Percentiles rank a stretch among this genome's conserved stretches.
Conservation (phyloP, 2,797 vertebrate species). For the Glossophaga mutica region DNA sequence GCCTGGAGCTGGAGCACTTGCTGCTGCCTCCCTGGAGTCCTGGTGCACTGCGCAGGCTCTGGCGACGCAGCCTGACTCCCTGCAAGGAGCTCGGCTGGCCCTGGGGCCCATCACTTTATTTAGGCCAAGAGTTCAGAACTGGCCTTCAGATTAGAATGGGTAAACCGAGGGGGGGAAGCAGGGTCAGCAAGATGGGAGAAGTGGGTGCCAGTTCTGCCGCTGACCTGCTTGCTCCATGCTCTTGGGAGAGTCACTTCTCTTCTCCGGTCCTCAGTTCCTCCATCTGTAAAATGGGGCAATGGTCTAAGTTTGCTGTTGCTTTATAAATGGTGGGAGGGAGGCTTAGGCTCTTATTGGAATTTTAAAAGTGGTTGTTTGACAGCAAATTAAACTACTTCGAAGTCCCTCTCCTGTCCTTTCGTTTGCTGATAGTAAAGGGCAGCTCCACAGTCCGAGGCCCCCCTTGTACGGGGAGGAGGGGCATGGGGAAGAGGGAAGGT, state of each 20-base stretch:
- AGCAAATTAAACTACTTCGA: neutral
- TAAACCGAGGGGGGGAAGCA: fast-evolving
- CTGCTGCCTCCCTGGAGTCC: constrained; percentile 59
- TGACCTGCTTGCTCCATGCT: neutral
- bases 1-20: constrained; percentile 47
- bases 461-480: fast-evolving
- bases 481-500: neutral
- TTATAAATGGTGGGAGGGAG: neutral
- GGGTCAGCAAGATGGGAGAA: neutral
- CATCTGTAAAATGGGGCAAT: neutral
- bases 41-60: constrained; percentile 31
- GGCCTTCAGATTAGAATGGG: neutral
- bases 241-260: neutral
- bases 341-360: neutral
- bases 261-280: neutral
- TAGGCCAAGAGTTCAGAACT: neutral
- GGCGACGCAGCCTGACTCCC: constrained; percentile 26
- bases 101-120: neutral
- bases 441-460: fast-evolving
- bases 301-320: neutral
- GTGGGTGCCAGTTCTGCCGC: neutral
- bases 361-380: neutral
- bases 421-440: neutral
- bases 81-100: neutral
- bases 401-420: neutral